Conservation (phyloP, 2,797 vertebrate genomes). For the Gymnothorax reevesii region DNA sequence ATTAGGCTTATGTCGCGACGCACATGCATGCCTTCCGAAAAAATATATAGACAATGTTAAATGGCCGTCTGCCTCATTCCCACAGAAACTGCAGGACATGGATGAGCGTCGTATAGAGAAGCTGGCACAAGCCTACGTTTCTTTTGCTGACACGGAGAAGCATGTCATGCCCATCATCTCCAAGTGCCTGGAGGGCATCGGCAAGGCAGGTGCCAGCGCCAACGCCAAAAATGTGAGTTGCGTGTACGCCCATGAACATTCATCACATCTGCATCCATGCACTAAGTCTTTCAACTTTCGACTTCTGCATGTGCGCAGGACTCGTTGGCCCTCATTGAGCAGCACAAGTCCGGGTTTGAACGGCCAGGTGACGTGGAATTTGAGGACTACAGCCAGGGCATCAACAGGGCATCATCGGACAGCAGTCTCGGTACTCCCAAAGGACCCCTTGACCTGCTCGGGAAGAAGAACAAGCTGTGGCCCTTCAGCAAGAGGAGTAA, state of each 20-base stretch:
- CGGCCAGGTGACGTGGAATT: constrained; percentile 86
- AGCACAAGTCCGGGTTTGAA: constrained; percentile 88
- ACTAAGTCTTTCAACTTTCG: neutral
- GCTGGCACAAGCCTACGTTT: constrained; percentile 76
- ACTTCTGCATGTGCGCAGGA: constrained; percentile 66
- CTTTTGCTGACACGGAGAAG: constrained; percentile 82
- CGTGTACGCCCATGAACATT: neutral
- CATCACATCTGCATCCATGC: neutral
- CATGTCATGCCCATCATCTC: constrained; percentile 87
- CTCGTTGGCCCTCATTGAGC: constrained; percentile 81
- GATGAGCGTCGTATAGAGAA: constrained; percentile 78
- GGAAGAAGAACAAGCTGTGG: constrained; percentile 82
- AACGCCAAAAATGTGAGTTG: constrained; percentile 81
- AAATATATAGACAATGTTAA: neutral
- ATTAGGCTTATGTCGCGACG: neutral
- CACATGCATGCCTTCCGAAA: neutral
- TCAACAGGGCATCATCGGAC: constrained; percentile 84
- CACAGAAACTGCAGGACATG: constrained; percentile 85
- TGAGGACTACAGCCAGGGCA: constrained; percentile 88
- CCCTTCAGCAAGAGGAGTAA: constrained; percentile 87
- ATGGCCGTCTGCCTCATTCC: neutral
- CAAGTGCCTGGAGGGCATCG: constrained; percentile 89
- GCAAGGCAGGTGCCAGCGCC: constrained; percentile 77
- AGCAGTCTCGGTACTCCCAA: constrained; percentile 84
- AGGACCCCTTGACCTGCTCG: constrained; percentile 75